Evolutionary conservation across 2,113 vertebrate genomes (phyloP), one percentile per base, ranked within the genome.

Genomic region (Mionectes macconnelli): DNA sequence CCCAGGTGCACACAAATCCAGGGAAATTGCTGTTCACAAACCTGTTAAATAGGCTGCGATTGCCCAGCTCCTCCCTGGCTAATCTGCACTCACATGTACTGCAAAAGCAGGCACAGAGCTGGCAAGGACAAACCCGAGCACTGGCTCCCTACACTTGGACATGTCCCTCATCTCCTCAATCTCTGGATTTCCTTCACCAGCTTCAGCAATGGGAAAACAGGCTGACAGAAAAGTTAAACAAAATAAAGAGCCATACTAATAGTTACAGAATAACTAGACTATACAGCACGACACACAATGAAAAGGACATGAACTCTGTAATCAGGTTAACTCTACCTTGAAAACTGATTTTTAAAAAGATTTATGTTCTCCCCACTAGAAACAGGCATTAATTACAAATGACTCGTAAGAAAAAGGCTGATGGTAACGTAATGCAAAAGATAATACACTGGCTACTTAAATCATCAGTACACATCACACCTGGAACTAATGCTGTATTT

Each of bases 271-370:
- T 25, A 57, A 66, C 60, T 40, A 50, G 4, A 31, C 7, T 35
- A 28, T 7, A 44, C 12, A 22, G 10, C 20, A 31, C 0, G 1
- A 50, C 28, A 47, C n/a, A 52, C 21, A 56, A 11, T 9, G 7
- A 72, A 45, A 81, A 73, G 39, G 27, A 73, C 69, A 84, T 28
- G 19, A 28, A 28, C 28, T 57, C 45, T 78, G 28, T 20, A 86
- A 66, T 44, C 30, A 82, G 74, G 44, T 74, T 44, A 81, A 70
- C 31, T 28, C 23, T 57, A 44, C 4, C 15, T 4, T 78, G 22
- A 52, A 84, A 68, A 77, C 3, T 15, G 10, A 40, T 7, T 35
- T 27, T 62, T 35, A 19, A 28, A 31, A 31, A 40, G 30, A 60
- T 10, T 86, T 73, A 23, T 49, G 76, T 64, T 39, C 14, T 63